Evolutionary conservation across 2,797 vertebrate species (phyloP).

Genomic region (Protosalanx chinensis): DNA sequence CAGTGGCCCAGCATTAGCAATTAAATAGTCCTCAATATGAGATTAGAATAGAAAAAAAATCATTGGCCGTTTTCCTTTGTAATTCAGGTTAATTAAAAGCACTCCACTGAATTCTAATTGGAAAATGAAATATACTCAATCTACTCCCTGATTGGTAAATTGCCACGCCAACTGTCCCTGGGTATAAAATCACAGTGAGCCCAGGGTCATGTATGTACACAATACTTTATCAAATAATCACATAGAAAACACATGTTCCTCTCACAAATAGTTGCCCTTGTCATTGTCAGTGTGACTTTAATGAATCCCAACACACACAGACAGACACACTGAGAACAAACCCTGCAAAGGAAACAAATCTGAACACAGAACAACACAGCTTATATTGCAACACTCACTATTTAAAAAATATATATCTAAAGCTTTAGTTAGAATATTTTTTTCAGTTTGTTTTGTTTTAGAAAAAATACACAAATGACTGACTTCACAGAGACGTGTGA

Average conservation of each 20-base stretch:
- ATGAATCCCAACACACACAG: conserved; percentile 11
- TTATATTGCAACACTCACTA: conserved; percentile 67
- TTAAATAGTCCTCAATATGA: not conserved
- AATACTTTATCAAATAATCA: conserved; percentile 77
- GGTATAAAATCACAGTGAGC: conserved; percentile 50
- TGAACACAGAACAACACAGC: conserved; percentile 63
- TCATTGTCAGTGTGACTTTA: not conserved
- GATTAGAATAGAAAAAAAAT: not conserved
- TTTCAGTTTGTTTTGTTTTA: conserved; percentile 49
- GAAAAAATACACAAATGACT: conserved; percentile 64
- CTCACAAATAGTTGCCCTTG: conserved; percentile 17
- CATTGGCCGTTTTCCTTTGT: conserved; percentile 43
- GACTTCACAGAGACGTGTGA: conserved; percentile 43
- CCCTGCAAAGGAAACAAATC: conserved; percentile 40
- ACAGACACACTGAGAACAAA: conserved; percentile 42
- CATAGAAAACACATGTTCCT: conserved; percentile 67
- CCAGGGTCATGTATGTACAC: conserved; percentile 61
- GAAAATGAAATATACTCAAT: conserved; percentile 42
- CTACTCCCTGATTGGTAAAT: conserved; percentile 38
- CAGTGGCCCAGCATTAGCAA: not conserved
- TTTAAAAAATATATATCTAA: conserved; percentile 70
- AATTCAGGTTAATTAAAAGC: conserved; percentile 56
- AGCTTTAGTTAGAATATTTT: conserved; percentile 30
- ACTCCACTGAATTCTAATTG: conserved; percentile 54
- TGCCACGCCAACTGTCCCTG: conserved; percentile 36